phyloP scores from a whole-genome alignment of 2,113 vertebrate species.

The Ahaetulla prasina region DNA sequence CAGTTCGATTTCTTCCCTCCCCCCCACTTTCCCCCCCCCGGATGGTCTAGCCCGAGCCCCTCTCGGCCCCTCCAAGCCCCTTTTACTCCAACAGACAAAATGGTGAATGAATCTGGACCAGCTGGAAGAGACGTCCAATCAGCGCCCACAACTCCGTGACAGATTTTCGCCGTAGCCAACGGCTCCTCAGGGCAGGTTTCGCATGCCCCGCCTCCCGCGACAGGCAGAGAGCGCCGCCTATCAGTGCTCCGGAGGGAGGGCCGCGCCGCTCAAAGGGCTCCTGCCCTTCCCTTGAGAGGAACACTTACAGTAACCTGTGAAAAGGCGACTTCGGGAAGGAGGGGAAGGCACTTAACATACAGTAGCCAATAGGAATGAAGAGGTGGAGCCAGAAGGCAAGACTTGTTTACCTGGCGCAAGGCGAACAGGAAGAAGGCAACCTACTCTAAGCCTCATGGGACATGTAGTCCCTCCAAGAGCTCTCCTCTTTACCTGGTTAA shows the following conservation, averaged over 20 bases:
- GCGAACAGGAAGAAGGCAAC: conserved; percentile 19
- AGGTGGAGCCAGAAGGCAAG: conserved; percentile 52
- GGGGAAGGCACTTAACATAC: conserved; percentile 50
- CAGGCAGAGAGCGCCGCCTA: conserved; percentile 61
- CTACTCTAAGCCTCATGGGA: conserved; percentile 47
- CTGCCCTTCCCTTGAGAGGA: conserved; percentile 24
- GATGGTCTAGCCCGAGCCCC: conserved; percentile 50
- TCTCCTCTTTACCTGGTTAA: neutral
- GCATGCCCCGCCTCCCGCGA: conserved; percentile 50
- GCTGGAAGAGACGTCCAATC: conserved; percentile 83
- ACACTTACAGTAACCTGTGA: conserved; percentile 87
- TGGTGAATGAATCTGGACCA: conserved; percentile 98
- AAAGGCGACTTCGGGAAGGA: conserved; percentile 45
- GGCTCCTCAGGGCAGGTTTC: conserved; percentile 12
- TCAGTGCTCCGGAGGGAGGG: conserved; percentile 37
- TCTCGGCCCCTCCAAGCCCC: conserved; percentile 66
- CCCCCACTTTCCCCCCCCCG: conserved; percentile 48
- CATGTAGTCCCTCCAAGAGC: conserved; percentile 50
- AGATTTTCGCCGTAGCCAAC: conserved; percentile 72
- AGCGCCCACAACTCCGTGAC: conserved; percentile 70
- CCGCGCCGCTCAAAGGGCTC: neutral
- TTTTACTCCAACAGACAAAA: conserved; percentile 97
- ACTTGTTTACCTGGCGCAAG: conserved; percentile 79
- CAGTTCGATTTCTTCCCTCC: conserved; percentile 22
- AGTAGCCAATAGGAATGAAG: conserved; percentile 80